phyloP scores from a whole-genome alignment of 2,113 vertebrate genomes.

The Oreotragus oreotragus region DNA sequence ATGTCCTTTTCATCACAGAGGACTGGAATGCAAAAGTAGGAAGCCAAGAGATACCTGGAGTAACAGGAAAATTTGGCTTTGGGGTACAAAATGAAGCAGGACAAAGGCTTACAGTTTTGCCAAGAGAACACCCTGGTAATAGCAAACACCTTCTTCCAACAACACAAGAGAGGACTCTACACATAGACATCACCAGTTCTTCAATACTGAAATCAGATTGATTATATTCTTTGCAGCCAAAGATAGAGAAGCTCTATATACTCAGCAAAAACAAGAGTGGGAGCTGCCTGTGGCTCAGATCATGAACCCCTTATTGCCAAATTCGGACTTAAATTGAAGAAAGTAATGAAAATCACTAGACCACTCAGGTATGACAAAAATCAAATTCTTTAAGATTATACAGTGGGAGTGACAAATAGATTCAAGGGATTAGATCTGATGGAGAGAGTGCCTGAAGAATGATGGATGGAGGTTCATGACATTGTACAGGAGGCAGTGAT shows the following conservation, averaged over 20 bases:
- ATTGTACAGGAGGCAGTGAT: neutral
- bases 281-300: neutral
- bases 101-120: neutral
- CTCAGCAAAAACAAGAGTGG: neutral
- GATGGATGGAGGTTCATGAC: neutral
- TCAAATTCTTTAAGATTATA: neutral
- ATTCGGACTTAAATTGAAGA: neutral
- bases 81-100: neutral
- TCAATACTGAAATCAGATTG: accelerated
- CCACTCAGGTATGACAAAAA: neutral
- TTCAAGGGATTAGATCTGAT: neutral
- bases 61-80: neutral
- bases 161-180: neutral
- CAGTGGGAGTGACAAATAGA: neutral
- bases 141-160: neutral
- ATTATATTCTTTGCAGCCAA: neutral
- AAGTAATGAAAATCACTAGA: neutral
- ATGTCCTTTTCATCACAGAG: neutral
- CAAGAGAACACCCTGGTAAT: neutral
- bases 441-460: neutral
- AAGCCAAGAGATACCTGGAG: neutral
- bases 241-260: neutral
- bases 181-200: neutral
- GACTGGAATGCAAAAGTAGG: neutral
- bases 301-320: neutral